Base-by-base conservation (phyloP, 2,888 invertebrate species). In the Ophion slaviceki region DNA sequence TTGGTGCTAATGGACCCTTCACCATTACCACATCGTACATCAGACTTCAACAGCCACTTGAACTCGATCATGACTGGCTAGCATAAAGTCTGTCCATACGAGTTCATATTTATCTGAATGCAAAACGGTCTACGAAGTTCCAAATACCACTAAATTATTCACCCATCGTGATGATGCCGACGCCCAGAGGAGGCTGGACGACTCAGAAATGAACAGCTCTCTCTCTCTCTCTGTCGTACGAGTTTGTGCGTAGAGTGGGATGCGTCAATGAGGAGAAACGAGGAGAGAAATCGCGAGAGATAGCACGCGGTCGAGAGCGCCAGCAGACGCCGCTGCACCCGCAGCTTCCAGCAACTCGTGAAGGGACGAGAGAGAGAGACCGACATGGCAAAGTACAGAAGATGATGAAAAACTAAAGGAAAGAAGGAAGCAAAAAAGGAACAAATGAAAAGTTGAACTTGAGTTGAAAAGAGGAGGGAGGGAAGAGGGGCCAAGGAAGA, bases 401-500 rank as follows among this genome's bases (percentile, higher is more conserved):
- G 59, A 80, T 80, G 85, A 77, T 71, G 76, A 66, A 79, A 64
- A 75, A 45, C 72, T 66, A 72, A 79, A 82, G 62, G 68, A 71
- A 71, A 86, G 81, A 86, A 70, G 14, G 68, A 57, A 75, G 64
- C 59, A 70, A 88, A 87, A 84, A 67, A 80, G 53, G 17, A 53
- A 53, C 53, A 88, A 72, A 71, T 71, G 77, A 79, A 84, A 86
- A 82, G 84, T 86, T 80, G 87, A 82, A 85, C 85, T 84, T 82
- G 85, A 84, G 80, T 76, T n/a, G n/a, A 17, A 53, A 53, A 17
- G 53, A 53, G 53, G 53, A 53, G 53, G 5, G 86, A 87, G 80
- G 79, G 79, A 87, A 87, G 88, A 80, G 87, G 84, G 86, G 85
- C 88, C 88, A 87, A 86, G 88, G 87, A 88, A 87, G 87, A 74